A percentile compares a stretch with the other conserved stretches of the same genome.
Evolutionary conservation across 2,888 invertebrate genomes (phyloP).

Genomic region (Mythimna albipuncta): DNA sequence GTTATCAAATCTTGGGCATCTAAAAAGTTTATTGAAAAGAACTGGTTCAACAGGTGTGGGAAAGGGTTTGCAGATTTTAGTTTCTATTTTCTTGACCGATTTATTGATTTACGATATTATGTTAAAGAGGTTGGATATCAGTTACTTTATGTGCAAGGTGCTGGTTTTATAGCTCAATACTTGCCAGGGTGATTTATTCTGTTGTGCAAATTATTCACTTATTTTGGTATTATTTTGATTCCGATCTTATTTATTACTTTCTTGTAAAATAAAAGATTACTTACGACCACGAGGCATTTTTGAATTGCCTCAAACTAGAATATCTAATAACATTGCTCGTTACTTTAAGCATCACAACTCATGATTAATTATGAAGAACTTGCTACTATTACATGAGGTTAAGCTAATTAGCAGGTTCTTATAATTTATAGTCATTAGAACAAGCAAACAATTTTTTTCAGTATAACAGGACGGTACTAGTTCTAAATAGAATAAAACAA

Average conservation of each 20-base stretch:
- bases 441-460: conserved; percentile 25
- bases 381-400: not conserved
- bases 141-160: conserved; percentile 38
- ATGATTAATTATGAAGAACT: not conserved
- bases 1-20: conserved; percentile 79
- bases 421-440: conserved; percentile 13
- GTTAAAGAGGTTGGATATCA: conserved; percentile 29
- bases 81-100: conserved; percentile 57
- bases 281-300: not conserved
- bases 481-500: conserved; percentile 31
- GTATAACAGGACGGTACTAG: not conserved
- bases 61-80: conserved; percentile 66
- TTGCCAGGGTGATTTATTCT: conserved; percentile 31
- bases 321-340: not conserved
- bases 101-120: conserved; percentile 49
- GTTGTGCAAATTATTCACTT: conserved; percentile 11
- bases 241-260: not conserved
- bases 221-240: not conserved
- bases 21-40: conserved; percentile 80
- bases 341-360: not conserved
- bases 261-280: not conserved
- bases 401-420: not conserved
- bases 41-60: conserved; percentile 78
- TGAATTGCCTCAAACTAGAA: not conserved
- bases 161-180: conserved; percentile 33